Evolutionary conservation across 1,140 invertebrate genomes (phyloP).

Genomic region (Polypedilum pembai): DNA sequence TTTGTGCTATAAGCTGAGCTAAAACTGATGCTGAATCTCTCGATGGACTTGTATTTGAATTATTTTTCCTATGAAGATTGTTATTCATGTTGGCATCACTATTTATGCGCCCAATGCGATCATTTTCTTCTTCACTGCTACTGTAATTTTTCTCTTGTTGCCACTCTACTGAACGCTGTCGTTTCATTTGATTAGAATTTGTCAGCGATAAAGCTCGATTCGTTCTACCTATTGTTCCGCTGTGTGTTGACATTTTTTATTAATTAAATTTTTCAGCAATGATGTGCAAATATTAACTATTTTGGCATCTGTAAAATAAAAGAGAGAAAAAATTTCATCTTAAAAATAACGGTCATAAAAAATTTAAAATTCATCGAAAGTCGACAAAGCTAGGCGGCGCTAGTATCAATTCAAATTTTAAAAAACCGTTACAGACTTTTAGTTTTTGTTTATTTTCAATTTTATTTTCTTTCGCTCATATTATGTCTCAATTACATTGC

Average conservation of each 20-base stretch:
- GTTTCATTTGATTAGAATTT: conserved; percentile 43
- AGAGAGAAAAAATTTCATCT: not conserved
- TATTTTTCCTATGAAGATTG: conserved; percentile 41
- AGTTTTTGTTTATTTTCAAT: not conserved
- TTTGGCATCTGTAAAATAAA: conserved; percentile 7
- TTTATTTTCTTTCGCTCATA: not conserved
- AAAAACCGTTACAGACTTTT: not conserved
- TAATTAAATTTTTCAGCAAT: not conserved
- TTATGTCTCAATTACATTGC: conserved; percentile 17
- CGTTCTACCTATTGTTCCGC: conserved; percentile 44
- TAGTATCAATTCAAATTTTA: not conserved
- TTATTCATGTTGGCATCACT: conserved; percentile 34
- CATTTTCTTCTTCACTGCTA: conserved; percentile 54
- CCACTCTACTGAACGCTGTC: conserved; percentile 55
- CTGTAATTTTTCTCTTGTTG: conserved; percentile 52
- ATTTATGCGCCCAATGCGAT: conserved; percentile 44
- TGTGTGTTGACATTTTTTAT: conserved; percentile 35
- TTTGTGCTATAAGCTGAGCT: conserved; percentile 50
- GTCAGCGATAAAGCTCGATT: conserved; percentile 39
- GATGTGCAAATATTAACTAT: not conserved
- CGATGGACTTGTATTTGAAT: conserved; percentile 45
- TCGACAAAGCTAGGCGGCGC: not conserved
- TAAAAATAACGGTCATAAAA: not conserved
- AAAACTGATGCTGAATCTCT: conserved; percentile 38
- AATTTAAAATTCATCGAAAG: not conserved